Evolutionary conservation across 2,888 invertebrate species (phyloP), one percentile per base, ranked within the genome.

Genomic region (Xylota segnis): DNA sequence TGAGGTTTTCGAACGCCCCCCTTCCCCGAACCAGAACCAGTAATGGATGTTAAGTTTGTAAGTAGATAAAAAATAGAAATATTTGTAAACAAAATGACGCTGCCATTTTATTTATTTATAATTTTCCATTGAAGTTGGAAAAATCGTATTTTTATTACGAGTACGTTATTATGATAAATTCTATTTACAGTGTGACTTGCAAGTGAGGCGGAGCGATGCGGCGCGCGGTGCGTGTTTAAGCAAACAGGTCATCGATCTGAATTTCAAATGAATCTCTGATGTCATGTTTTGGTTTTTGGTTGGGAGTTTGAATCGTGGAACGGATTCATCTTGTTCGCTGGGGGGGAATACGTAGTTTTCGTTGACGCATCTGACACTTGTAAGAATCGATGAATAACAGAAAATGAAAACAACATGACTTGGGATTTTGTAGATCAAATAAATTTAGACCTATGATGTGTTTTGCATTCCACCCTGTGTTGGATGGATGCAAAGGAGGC

Each of bases 71-170:
- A 37, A 34, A 14, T 12, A n/a, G 18, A 23, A 23, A 23, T 23
- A 23, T 23, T 65, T 50, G 71, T 47, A 71, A 71, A 54, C 16
- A 52, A 72, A 40, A 52, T 52, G 29, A 72, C 72, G 72, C 29
- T 61, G 72, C 61, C 16, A 9, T 72, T 61, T 27, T n/a, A n/a
- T n/a, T 61, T 61, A 5, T 63, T 45, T 18, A 32, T 12, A 56
- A 74, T 34, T 74, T n/a, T 32, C 18, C 52, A 52, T 52, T 61
- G 61, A 52, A 29, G 52, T 61, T 9, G 50, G 50, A 23, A 43
- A 63, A 56, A 54, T 23, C 9, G 37, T n/a, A 27, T 52, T 12
- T 52, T 66, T 23, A 23, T 23, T 23, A 23, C 23, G 23, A 23
- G 3, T 23, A n/a, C 3, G 23, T 56, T 16, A 4, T 40, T 16